These are phyloP conservation scores for human DNA, from an alignment of 2,113 vertebrate species.

Conservation along the genomic window GRCh38 chr2:190909001-190909500, in stretches of 20 bases:
- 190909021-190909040: neutral
- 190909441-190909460: neutral
- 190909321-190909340: neutral
- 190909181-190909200: neutral
- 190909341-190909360: neutral
- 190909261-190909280: neutral
- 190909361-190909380: neutral
- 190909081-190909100: neutral
- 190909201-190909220: neutral
- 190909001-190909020: neutral
- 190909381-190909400: too few species aligned
- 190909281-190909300: neutral
- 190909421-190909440: neutral
- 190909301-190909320: neutral
- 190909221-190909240: neutral
- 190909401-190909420: neutral
- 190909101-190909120: neutral
- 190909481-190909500: neutral
- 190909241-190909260: neutral
- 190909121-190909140: constrained; percentile 40
- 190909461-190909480: neutral
- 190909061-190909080: too few species aligned
- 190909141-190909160: neutral
- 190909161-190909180: neutral
- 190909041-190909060: neutral